A percentile compares a stretch with the other conserved stretches of the same genome.
Conservation (phyloP, 2,888 invertebrate genomes). For the Didymodactylos carnosus region DNA sequence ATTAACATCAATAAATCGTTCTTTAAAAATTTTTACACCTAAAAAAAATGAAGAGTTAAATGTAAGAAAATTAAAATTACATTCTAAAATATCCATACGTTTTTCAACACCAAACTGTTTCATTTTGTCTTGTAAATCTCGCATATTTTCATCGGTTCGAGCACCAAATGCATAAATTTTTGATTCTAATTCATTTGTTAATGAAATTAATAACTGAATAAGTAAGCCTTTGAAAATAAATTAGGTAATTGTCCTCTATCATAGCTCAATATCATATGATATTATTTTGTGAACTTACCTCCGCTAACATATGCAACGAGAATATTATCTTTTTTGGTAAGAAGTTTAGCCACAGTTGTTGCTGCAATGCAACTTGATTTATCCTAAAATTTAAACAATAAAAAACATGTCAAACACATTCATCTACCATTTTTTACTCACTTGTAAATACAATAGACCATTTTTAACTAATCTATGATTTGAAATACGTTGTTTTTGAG, state of each 20-base stretch:
- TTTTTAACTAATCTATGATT: slow-evolving; percentile 4
- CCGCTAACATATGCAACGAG: slow-evolving; percentile 9
- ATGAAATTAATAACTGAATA: neutral
- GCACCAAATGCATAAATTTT: slow-evolving; percentile 12
- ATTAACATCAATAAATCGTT: slow-evolving; percentile 4
- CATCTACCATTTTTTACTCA: too few species aligned
- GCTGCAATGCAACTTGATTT: slow-evolving; percentile 14
- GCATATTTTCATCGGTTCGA: slow-evolving; percentile 1
- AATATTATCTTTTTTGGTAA: slow-evolving; percentile 13
- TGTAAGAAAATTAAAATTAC: neutral
- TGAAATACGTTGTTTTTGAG: slow-evolving; percentile 5
- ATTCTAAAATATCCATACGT: neutral
- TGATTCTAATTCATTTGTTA: slow-evolving; percentile 8
- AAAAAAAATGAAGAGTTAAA: neutral
- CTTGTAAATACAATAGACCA: slow-evolving; percentile 2
- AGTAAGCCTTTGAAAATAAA: neutral
- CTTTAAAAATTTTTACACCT: slow-evolving; percentile 8
- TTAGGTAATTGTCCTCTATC: neutral
- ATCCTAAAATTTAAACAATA: too few species aligned
- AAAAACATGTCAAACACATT: too few species aligned
- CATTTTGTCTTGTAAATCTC: neutral
- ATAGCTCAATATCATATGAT: too few species aligned
- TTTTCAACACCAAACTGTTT: neutral
- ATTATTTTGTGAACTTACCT: neutral
- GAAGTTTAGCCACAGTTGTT: slow-evolving; percentile 4